Percentiles rank a stretch among this genome's conserved stretches.
These are phyloP conservation scores for Sphaeridia pumilis DNA, from an alignment of 2,888 invertebrate genomes.

Conservation along the genomic window DNA sequence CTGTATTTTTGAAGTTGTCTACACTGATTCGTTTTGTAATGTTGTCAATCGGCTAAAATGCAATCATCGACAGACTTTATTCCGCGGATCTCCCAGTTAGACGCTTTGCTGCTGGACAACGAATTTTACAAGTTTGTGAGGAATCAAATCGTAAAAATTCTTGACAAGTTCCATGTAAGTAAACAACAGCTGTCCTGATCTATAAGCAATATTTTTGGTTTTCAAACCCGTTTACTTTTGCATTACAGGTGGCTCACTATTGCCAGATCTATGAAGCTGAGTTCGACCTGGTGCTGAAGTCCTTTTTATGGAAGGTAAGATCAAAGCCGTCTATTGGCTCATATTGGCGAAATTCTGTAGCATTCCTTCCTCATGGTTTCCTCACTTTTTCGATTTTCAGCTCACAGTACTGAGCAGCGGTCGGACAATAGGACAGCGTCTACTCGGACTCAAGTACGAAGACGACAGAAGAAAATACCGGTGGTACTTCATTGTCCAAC, in stretches of 20 bases:
- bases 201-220: background rate
- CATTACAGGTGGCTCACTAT: conserved; percentile 7
- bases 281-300: conserved; percentile 20
- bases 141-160: conserved; percentile 18
- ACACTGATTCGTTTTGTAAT: too few species aligned
- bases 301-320: conserved; percentile 27
- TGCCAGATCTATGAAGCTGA: conserved; percentile 21
- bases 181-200: conserved; percentile 1
- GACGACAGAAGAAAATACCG: background rate
- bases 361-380: background rate
- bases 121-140: conserved; percentile 25
- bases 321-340: conserved; percentile 1
- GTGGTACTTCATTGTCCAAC: background rate
- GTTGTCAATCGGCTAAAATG: too few species aligned
- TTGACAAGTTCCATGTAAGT: conserved; percentile 22
- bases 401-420: background rate
- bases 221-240: too few species aligned
- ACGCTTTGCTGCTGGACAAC: conserved; percentile 24
- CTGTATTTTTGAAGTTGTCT: too few species aligned
- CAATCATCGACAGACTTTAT: too few species aligned
- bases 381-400: conserved; percentile 3
- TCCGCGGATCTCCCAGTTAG: conserved; percentile 16
- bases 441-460: conserved; percentile 9
- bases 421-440: conserved; percentile 11
- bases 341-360: background rate